Evolutionary conservation across 2,797 vertebrate species (phyloP).

Genomic region (Limosa lapponica): DNA sequence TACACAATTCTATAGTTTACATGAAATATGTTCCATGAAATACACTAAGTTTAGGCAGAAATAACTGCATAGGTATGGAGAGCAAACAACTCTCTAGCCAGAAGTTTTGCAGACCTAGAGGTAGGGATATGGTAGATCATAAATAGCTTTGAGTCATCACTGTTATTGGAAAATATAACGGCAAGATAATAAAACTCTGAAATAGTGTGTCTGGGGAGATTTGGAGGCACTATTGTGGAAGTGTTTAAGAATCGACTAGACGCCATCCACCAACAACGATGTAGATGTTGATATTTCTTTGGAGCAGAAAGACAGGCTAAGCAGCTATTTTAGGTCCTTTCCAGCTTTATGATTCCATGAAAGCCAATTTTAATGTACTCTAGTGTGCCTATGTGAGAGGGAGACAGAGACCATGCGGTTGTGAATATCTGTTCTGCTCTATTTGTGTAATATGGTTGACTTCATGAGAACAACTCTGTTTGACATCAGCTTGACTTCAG

Average conservation of each 20-base stretch:
- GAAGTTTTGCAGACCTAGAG: not conserved
- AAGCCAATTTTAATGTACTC: not conserved
- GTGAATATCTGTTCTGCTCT: not conserved
- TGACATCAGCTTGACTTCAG: not conserved
- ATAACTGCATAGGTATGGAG: not conserved
- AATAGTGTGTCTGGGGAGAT: not conserved
- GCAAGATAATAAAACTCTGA: not conserved
- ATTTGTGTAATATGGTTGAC: not conserved
- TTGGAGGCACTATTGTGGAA: not conserved
- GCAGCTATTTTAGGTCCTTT: not conserved
- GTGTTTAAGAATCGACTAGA: accelerated
- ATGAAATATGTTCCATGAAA: not conserved
- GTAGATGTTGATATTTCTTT: not conserved
- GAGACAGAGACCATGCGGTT: not conserved
- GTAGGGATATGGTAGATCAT: not conserved
- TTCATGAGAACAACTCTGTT: not conserved
- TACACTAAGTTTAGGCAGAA: not conserved
- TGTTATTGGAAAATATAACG: not conserved
- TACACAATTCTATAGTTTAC: not conserved
- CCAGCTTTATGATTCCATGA: not conserved
- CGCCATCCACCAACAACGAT: not conserved
- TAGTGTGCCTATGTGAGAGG: not conserved
- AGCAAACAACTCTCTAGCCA: accelerated
- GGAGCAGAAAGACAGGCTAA: not conserved
- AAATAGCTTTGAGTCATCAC: not conserved